Base-by-base conservation (phyloP, 2,113 vertebrate species). In the Alethe castanea region DNA sequence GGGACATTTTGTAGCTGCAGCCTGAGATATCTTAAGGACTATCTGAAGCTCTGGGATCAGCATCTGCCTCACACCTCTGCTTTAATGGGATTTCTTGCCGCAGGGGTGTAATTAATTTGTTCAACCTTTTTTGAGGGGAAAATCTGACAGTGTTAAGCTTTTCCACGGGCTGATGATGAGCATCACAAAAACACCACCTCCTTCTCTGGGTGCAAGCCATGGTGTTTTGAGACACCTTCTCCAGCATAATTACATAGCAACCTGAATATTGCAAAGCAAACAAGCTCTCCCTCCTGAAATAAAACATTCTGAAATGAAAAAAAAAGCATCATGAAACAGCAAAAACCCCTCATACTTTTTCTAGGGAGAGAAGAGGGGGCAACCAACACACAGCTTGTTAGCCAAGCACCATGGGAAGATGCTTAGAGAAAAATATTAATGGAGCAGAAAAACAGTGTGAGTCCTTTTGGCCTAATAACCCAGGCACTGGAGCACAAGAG, bases 221-320 rank as follows among this genome's bases (percentile, higher is more conserved):
- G 3, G 48, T 88, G 88, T 92, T 94, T 84, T 90, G 78, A 93
- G 90, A 72, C 66, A 91, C 78, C 66, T 87, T 94, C 66, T 81
- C 66, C 53, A 42, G 67, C 23, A 59, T 92, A 88, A 90, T 94
- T 90, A 86, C 88, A 74, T 88, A 90, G 92, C 92, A 95, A 90
- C 91, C 72, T 71, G 76, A 67, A 70, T 74, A 64, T 28, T 94
- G 69, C 72, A 90, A 88, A 86, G 86, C 80, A 96, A 95, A 92
- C 85, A 88, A 92, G 29, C 23, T 88, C 14, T 93, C 33, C 79
- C 86, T 88, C 67, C 36, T 47, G 54, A 73, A 15, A 23, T 60
- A 54, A 86, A 90, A 70, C 6, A 1, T 40, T 93, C 40, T 57
- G 47, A 67, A 71, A 78, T 4, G 2, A 62, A 9, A 62, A 76